Base-by-base conservation (phyloP, 2,797 vertebrate genomes). In the Heliangelus exortis region DNA sequence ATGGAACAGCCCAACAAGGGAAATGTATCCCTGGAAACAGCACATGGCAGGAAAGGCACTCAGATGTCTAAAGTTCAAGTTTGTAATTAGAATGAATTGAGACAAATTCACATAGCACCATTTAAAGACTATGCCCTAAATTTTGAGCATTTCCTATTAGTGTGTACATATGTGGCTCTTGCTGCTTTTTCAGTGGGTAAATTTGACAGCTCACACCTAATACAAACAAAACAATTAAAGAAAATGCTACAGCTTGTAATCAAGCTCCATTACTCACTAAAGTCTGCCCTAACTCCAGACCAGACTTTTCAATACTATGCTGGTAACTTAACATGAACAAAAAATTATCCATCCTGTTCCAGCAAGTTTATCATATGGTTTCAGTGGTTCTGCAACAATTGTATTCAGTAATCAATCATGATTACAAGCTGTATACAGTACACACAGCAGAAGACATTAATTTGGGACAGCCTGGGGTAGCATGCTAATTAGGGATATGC, bases 401-500 rank as follows among this genome's bases (percentile, higher is more conserved):
- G 69, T 95, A 48, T 68, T 91, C 72, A 88, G 84, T 95, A 97
- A 97, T 97, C 96, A 97, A 92, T 97, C 95, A 97, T 96, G 93
- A 97, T 97, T 96, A 90, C 90, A 73, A 82, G 82, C 59, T 65
- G 45, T 75, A 87, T 89, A 93, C 89, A 96, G 87, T 96, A 96
- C 94, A 95, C 89, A 94, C 43, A 96, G 95, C 92, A 96, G 91
- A 96, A 96, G 91, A 96, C 85, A 97, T 97, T 97, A 96, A 98
- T 97, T 63, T 96, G 94, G 84, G 84, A 96, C 75, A 87, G 91
- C 84, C 95, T 96, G 23, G 17, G 79, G 87, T 93, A 95, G 80
- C 77, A 48, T 73, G 84, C 92, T 98, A 97, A 97, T 98, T 98
- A 97, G 89, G 75, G 92, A 94, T 94, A 79, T 93, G 96, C 97